Evolutionary conservation across 2,888 invertebrate species (phyloP), one percentile per base, ranked within the genome.

Genomic region (Ectemnius cavifrons): DNA sequence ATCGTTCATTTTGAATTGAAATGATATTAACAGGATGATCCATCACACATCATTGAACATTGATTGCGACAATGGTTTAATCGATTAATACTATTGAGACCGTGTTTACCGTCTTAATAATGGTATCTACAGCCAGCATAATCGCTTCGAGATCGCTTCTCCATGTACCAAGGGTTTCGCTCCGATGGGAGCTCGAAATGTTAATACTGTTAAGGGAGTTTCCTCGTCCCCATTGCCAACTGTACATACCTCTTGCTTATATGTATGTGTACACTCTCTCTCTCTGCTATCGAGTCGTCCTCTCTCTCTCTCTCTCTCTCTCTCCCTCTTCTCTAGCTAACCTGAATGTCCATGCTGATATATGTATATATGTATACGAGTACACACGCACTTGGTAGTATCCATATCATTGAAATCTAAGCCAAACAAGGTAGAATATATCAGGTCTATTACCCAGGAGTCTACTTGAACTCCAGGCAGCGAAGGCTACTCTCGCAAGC

Each of bases 181-280:
- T 75, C 77, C 79, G 80, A 81, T 75, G 77, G 76, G 76, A 82
- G 78, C 73, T 80, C 87, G 85, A 87, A 87, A 88, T 85, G 86
- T 88, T 89, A 86, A 89, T 87, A 78, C 83, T 77, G 83, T 86
- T 87, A 86, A 86, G 83, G 82, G 81, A 84, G 83, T 87, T 88
- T 86, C 85, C 83, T 78, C 79, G 81, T 86, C 69, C 75, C 74
- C 56, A 70, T 75, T 65, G 58, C 67, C 71, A 49, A 62, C 62
- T 52, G 63, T 73, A 73, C 65, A 65, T 69, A 37, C 16, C 37
- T 18, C 47, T 46, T 23, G 13, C 58, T 60, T 64, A 61, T 46
- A 63, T 71, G 58, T 47, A 65, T 59, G 18, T 71, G 28, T 67
- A 1, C 52, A 14, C 47, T 47, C 47, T 23, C 47, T 47, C 47